Percentiles rank a stretch among this genome's conserved stretches.
These are phyloP conservation scores for Edolisoma coerulescens DNA, from an alignment of 2,113 vertebrate species.

Conservation along the genomic window DNA sequence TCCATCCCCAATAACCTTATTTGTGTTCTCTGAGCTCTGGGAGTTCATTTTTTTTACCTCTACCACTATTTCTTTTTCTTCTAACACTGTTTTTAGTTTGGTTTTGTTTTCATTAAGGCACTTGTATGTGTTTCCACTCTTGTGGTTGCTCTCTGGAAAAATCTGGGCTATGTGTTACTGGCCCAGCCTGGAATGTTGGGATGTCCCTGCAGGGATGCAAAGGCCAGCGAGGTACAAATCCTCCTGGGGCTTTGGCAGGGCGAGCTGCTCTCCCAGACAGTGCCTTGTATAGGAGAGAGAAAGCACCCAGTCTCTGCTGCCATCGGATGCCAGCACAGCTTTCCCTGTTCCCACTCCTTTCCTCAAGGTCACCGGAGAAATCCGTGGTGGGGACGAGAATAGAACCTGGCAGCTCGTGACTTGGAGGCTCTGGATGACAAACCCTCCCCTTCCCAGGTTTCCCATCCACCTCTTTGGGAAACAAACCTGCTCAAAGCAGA, in stretches of 20 bases:
- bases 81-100: too few species aligned
- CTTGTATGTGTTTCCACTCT: not conserved
- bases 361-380: not conserved
- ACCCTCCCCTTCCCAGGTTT: not conserved
- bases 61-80: too few species aligned
- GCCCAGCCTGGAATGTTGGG: not conserved
- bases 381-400: accelerated
- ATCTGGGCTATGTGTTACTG: accelerated
- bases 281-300: not conserved
- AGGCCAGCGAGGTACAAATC: not conserved
- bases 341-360: not conserved
- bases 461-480: accelerated
- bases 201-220: not conserved
- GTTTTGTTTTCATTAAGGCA: not conserved
- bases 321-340: not conserved
- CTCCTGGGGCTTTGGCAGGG: not conserved
- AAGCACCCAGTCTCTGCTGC: not conserved
- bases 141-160: not conserved
- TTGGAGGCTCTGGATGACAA: not conserved
- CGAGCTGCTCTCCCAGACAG: not conserved
- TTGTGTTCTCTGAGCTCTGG: not conserved
- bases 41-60: not conserved
- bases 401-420: not conserved
- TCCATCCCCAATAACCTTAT: not conserved
- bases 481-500: not conserved